Conservation (phyloP, 2,888 invertebrate species). For the Nomada fucata region DNA sequence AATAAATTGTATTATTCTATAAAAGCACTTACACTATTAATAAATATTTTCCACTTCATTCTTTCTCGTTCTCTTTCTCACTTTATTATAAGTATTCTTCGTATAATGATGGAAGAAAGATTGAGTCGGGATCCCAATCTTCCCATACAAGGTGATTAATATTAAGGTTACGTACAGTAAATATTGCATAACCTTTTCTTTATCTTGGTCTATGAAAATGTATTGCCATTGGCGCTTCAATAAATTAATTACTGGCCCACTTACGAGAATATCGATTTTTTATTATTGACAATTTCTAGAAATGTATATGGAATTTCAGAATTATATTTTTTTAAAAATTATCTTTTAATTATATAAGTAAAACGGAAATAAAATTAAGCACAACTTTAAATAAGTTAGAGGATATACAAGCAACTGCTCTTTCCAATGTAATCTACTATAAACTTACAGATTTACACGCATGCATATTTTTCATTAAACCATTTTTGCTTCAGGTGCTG, state of each 20-base stretch:
- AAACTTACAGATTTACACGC: neutral
- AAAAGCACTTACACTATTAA: constrained; percentile 43
- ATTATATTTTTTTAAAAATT: neutral
- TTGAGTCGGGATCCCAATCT: neutral
- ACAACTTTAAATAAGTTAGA: neutral
- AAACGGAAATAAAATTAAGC: neutral
- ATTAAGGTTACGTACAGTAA: constrained; percentile 51
- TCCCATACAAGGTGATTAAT: constrained; percentile 34
- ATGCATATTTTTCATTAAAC: neutral
- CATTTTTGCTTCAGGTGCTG: constrained; percentile 44
- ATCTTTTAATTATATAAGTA: constrained; percentile 1
- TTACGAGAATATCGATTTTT: neutral
- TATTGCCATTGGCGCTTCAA: constrained; percentile 9
- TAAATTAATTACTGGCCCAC: neutral
- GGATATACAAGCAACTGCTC: neutral
- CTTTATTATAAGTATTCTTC: neutral
- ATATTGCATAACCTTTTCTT: constrained; percentile 41
- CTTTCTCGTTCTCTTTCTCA: constrained; percentile 25
- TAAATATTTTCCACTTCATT: constrained; percentile 9
- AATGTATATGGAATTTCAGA: neutral
- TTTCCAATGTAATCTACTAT: neutral
- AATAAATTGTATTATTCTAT: neutral
- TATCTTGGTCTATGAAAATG: neutral
- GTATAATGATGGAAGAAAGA: neutral
- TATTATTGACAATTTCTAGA: neutral